Evolutionary conservation across 2,888 invertebrate species (phyloP), one percentile per base, ranked within the genome.

Genomic region (Leptinotarsa peninsularis): DNA sequence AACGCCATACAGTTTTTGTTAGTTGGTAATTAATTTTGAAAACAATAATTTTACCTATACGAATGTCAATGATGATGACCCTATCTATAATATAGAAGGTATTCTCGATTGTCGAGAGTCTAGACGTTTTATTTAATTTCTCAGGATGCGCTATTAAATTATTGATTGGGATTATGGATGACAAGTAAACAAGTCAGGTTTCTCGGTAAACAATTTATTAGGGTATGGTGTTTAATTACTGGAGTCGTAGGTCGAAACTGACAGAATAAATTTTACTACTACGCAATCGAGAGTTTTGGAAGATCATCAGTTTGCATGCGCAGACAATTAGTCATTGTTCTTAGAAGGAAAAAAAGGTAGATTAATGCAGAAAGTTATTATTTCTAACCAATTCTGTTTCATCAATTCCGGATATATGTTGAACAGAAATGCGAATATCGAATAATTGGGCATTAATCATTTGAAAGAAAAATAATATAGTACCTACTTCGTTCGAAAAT

Each of bases 171-270:
- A 43, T 56, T 69, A 33, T 18, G 33, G 56, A 69, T 33, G 52
- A 23, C 52, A 68, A 2, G 23, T 23, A 67, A 49, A 67, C 52
- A 27, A 68, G 49, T 23, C 23, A 13, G 33, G 58, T 69, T 69
- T 58, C 54, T 69, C 18, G 15, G 54, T 69, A 69, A 27, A 27
- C 56, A 69, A 69, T 69, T 69, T 69, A 69, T 69, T 69, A 69
- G 56, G 69, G 27, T 69, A 69, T 33, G 69, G 27, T 69, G 21
- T 69, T 54, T 54, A 69, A 68, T 68, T 68, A 68, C 54, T 33
- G 68, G 27, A 68, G 23, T 33, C 52, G 50, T 68, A 27, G 52
- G 68, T 23, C 15, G 63, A n/a, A 33, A 33, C 27, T 15, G 63
- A 33, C 63, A 63, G 63, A 33, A 63, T 33, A 27, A 17, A n/a